Conservation (phyloP, 2,888 invertebrate genomes). For the Crossocerus cetratus region DNA sequence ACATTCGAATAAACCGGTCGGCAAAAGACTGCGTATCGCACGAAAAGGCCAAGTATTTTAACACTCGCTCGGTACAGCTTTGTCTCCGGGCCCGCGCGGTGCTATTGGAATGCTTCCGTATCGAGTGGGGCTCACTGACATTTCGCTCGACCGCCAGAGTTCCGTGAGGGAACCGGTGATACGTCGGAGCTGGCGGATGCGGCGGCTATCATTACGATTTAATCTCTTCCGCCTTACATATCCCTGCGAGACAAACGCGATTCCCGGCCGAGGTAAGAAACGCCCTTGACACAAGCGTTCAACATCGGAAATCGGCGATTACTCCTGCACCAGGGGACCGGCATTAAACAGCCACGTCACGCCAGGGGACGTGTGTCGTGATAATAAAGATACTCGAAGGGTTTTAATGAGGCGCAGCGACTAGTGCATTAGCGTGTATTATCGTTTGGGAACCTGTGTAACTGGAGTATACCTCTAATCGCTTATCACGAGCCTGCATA, state of each 20-base stretch:
- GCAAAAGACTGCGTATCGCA: too few species aligned
- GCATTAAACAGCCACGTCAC: not conserved
- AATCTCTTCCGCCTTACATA: not conserved
- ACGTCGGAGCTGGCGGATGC: not conserved
- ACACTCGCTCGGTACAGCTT: too few species aligned
- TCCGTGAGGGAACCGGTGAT: too few species aligned
- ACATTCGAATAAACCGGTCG: too few species aligned
- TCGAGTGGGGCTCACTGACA: too few species aligned
- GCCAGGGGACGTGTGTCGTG: not conserved
- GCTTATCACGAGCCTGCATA: slow-evolving; percentile 53
- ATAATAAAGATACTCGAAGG: not conserved
- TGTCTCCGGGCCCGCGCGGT: too few species aligned
- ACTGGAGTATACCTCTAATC: slow-evolving; percentile 43
- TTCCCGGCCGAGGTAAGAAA: slow-evolving; percentile 34
- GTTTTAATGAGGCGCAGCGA: slow-evolving; percentile 22
- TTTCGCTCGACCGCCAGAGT: too few species aligned
- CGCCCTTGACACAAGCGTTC: slow-evolving; percentile 34
- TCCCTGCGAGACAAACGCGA: slow-evolving; percentile 35
- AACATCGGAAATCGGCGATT: slow-evolving; percentile 19
- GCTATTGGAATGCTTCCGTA: too few species aligned
- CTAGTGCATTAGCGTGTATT: slow-evolving; percentile 37
- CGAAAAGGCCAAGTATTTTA: too few species aligned
- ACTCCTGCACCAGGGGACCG: not conserved
- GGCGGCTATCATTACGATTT: not conserved
- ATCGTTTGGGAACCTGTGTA: slow-evolving; percentile 43